Evolutionary conservation across 2,113 vertebrate genomes (phyloP), one percentile per base, ranked within the genome.

Genomic region (Gymnogyps californianus): DNA sequence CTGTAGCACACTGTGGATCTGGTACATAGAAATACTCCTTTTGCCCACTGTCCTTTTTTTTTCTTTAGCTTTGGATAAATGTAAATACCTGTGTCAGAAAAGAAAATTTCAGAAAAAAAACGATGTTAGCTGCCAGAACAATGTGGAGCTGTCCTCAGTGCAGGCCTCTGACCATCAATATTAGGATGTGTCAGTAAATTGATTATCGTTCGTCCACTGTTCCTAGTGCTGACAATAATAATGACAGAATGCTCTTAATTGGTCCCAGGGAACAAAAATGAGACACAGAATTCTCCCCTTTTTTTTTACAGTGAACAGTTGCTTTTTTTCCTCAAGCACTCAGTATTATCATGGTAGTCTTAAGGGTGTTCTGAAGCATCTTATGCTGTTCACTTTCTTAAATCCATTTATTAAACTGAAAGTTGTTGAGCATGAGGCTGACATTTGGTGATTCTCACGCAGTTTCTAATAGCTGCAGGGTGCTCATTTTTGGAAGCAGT

Each of bases 401-500:
- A 96, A 94, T 67, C 51, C 26, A 3, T 88, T 96, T 95, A 96
- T 93, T 89, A 95, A 92, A 61, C 64, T 74, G 87, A 93, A 77
- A 32, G 80, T 66, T 82, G 67, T 78, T 86, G 80, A 89, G 77
- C 89, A 85, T 31, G 74, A 89, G 47, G 74, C 81, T 97, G 94
- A 94, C 93, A 96, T 95, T 96, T 96, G 89, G 78, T 88, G 76
- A 89, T 97, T 95, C 80, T 94, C 89, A 93, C 3, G 4, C 83
- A 91, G 78, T 87, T 92, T 69, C 94, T 93, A 87, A 93, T 94
- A 94, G 94, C 93, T 97, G 87, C 89, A 96, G 96, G 95, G 90
- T 96, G 90, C 88, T 96, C 80, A 87, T 90, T 97, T 97, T 95
- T 97, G 94, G 93, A 95, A 96, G 83, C 75, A 46, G 61, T 83